Evolutionary conservation across 2,113 vertebrate species (phyloP).

Genomic region (Ammodramus savannarum): DNA sequence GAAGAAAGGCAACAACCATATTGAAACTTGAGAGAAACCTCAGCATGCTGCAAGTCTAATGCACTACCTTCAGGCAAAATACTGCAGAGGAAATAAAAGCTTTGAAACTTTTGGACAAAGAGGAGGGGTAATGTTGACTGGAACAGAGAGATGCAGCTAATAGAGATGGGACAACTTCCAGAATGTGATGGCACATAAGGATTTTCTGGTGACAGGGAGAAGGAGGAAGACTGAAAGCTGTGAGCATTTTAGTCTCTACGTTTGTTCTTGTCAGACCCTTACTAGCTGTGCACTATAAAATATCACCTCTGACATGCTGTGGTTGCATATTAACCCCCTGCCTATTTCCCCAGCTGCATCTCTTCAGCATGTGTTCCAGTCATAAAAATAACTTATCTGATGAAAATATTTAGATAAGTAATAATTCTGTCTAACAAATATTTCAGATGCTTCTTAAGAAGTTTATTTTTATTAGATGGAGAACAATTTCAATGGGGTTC

Average conservation of each 20-base stretch:
- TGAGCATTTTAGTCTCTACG: not conserved
- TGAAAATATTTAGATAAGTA: conserved; percentile 42
- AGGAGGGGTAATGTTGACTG: not conserved
- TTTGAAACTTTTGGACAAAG: conserved; percentile 3
- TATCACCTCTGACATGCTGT: not conserved
- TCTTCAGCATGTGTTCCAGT: not conserved
- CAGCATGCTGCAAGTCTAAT: conserved; percentile 10
- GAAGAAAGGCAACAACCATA: conserved; percentile 44
- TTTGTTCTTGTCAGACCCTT: not conserved
- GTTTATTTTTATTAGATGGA: not conserved
- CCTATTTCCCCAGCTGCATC: not conserved
- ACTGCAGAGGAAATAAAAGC: conserved; percentile 18
- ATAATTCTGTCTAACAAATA: conserved; percentile 46
- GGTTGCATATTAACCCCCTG: accelerated
- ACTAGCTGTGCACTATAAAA: not conserved
- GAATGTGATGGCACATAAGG: not conserved
- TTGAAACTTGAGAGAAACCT: conserved; percentile 54
- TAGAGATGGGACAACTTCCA: not conserved
- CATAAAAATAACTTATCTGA: conserved; percentile 5
- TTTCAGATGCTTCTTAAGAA: conserved; percentile 35
- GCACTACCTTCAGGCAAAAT: conserved; percentile 22
- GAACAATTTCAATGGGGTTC: not conserved
- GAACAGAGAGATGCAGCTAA: not conserved
- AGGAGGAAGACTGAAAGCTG: not conserved
- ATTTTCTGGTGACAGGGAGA: not conserved